These are phyloP conservation scores for Charaxes varanes DNA, from an alignment of 1,140 invertebrate species.

Conservation along the genomic window DNA sequence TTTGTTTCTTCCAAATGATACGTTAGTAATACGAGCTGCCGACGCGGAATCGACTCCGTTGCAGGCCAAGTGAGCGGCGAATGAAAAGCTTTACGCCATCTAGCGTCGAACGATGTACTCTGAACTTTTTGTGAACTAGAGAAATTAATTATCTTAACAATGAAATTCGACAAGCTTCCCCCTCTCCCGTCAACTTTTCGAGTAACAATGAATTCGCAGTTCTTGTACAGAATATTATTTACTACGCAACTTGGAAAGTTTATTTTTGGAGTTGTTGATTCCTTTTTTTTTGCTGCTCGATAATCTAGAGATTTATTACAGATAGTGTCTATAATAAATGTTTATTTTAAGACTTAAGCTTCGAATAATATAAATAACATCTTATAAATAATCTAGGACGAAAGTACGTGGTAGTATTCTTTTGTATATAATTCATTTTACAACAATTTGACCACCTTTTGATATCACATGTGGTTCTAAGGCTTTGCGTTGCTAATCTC, in stretches of 20 bases:
- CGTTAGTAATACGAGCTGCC: conserved; percentile 23
- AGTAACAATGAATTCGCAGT: not conserved
- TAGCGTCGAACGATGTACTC: conserved; percentile 5
- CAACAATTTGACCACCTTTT: too few species aligned
- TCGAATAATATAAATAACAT: too few species aligned
- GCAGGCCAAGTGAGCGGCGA: conserved; percentile 13
- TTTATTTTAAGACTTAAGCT: too few species aligned
- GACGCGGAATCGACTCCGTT: conserved; percentile 10
- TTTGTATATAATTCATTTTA: too few species aligned
- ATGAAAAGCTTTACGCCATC: conserved; percentile 14
- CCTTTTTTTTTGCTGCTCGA: too few species aligned
- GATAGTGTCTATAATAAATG: too few species aligned
- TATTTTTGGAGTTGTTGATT: too few species aligned
- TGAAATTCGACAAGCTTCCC: not conserved
- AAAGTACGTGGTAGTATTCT: not conserved
- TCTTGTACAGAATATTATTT: not conserved
- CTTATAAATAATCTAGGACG: too few species aligned
- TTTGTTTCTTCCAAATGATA: conserved; percentile 23
- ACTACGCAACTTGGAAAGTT: not conserved
- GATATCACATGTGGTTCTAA: too few species aligned
- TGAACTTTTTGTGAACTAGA: not conserved
- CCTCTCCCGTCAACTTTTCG: not conserved
- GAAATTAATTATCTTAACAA: not conserved
- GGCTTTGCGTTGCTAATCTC: too few species aligned
- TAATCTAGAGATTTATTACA: too few species aligned